phyloP scores from a whole-genome alignment of 2,888 invertebrate species.

The Macrophya alboannulata region DNA sequence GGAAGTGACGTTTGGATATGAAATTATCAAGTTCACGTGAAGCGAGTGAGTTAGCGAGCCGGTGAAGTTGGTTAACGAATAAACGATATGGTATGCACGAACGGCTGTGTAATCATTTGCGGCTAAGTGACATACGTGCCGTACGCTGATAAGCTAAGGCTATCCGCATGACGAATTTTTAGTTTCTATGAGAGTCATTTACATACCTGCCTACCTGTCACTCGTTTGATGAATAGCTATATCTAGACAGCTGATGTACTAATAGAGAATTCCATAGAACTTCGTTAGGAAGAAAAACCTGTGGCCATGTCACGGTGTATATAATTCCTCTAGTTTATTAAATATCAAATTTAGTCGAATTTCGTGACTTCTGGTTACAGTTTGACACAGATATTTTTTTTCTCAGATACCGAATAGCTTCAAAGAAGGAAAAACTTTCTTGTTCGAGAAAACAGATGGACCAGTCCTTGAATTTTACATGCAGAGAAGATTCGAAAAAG shows the following conservation, averaged over 20 bases:
- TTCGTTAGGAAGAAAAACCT: constrained; percentile 17
- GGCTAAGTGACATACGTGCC: constrained; percentile 50
- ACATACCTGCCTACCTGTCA: constrained; percentile 43
- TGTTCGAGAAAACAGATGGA: neutral
- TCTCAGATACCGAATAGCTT: neutral
- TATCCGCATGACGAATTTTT: constrained; percentile 38
- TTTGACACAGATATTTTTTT: neutral
- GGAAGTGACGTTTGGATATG: constrained; percentile 29
- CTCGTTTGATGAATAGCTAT: constrained; percentile 31
- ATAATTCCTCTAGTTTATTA: neutral
- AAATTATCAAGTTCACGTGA: constrained; percentile 20
- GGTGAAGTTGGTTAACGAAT: neutral
- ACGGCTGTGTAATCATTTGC: constrained; percentile 46
- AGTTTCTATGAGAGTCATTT: constrained; percentile 14
- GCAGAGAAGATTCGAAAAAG: neutral
- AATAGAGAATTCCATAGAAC: constrained; percentile 16
- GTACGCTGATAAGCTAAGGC: constrained; percentile 36
- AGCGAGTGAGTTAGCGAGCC: neutral
- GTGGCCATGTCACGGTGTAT: neutral
- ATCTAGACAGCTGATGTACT: constrained; percentile 13
- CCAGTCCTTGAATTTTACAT: neutral
- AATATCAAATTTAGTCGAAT: neutral
- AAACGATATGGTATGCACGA: constrained; percentile 41
- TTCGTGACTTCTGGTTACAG: neutral
- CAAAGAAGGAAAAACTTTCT: neutral